Evolutionary conservation across 2,888 invertebrate species (phyloP), one percentile per base, ranked within the genome.

Genomic region (Caenorhabditis macrosperma): DNA sequence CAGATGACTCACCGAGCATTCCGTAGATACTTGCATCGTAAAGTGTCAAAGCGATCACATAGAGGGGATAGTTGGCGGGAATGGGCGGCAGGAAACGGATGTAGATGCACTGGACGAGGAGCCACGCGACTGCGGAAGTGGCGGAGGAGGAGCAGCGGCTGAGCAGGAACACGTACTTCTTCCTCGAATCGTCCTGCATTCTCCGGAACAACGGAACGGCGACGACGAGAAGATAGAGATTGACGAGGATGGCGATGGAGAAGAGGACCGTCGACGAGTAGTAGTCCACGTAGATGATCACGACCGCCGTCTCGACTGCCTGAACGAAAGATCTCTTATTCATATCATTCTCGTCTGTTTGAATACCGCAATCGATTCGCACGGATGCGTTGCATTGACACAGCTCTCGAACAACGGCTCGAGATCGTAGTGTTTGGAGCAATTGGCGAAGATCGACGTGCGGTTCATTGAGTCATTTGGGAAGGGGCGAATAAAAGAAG

Each of bases 91-190:
- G 28, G 20, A 60, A 69, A 52, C 69, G n/a, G 24, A 69, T 26
- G 38, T 60, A 69, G 41, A 69, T 38, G 28, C 69, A 69, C 38
- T 60, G 60, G 9, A 69, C 46, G 12, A 69, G 22, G 24, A 69
- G 60, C 69, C 69, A 69, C 1, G 69, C 26, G n/a, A 50, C 6
- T 0, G 26, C 26, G 0, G 48, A 10, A 0, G 52, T 9, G 1
- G 50, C 17, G 5, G 59, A 59, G 6, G 59, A 33, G 1, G 50
- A 9, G 22, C 50, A 52, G 24, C 69, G 33, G 28, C 50, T 52
- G 20, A 69, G 38, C 2, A 69, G 41, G 41, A 69, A 69, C 6
- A 60, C 26, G 38, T 69, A 69, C n/a, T 68, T 68, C 59, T 68
- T 68, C 9, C 48, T 57, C 0, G 68, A 68, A 20, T 57, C 48